A percentile compares a stretch with the other conserved stretches of the same genome.
Evolutionary conservation across 2,113 vertebrate species (phyloP).

Genomic region (Menidia beryllina): DNA sequence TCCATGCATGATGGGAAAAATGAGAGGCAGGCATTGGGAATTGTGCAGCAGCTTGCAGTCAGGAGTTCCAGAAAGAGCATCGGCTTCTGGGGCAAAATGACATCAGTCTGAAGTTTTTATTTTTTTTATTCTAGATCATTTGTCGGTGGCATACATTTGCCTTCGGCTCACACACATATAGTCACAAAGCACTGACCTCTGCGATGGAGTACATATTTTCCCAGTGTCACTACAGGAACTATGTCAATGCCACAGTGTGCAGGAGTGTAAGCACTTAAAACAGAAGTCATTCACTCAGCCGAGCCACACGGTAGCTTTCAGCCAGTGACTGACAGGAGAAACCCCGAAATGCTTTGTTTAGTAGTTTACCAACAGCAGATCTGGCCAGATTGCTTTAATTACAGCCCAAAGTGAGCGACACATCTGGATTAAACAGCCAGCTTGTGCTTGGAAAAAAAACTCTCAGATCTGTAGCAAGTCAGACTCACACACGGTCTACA

Average conservation of each 20-base stretch:
- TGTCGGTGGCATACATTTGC: slow-evolving; percentile 19
- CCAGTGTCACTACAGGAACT: background rate
- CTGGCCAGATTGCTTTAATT: slow-evolving; percentile 60
- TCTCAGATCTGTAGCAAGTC: slow-evolving; percentile 29
- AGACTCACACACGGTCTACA: slow-evolving; percentile 9
- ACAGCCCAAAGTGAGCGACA: slow-evolving; percentile 49
- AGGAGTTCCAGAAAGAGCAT: slow-evolving; percentile 4
- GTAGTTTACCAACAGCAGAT: slow-evolving; percentile 23
- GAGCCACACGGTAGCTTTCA: slow-evolving; percentile 28
- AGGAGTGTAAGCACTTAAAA: background rate
- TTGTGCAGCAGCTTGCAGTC: slow-evolving; percentile 24
- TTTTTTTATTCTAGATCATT: background rate
- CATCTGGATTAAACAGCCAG: slow-evolving; percentile 48
- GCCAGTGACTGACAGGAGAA: slow-evolving; percentile 39
- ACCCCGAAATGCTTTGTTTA: slow-evolving; percentile 44
- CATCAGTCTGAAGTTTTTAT: background rate
- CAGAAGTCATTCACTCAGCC: slow-evolving; percentile 17
- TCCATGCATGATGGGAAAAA: slow-evolving; percentile 14
- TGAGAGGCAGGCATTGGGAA: slow-evolving; percentile 1
- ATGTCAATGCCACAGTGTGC: slow-evolving; percentile 8
- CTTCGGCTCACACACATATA: slow-evolving; percentile 10
- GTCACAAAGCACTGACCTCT: slow-evolving; percentile 35
- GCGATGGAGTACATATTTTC: background rate
- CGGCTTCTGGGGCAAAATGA: slow-evolving; percentile 20
- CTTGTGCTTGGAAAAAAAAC: slow-evolving; percentile 33